Conservation (phyloP, 92 coral and sea anemone genomes). For the Porites rus region DNA sequence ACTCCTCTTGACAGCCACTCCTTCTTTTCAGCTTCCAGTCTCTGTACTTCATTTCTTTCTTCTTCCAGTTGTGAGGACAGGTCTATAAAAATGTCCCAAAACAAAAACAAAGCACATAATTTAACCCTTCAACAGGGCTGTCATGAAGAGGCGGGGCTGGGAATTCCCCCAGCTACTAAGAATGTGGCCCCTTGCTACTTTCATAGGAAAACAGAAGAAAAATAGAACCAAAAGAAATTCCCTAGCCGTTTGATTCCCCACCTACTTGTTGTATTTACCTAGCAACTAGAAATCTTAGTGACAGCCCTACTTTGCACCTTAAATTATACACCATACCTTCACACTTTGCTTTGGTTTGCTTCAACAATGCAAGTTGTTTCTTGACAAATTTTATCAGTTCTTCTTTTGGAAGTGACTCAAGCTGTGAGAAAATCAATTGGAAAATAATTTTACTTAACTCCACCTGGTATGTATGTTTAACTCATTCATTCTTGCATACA, state of each 20-base stretch:
- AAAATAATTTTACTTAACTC: not conserved
- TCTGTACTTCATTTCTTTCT: slow-evolving; percentile 80
- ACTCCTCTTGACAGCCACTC: slow-evolving; percentile 95
- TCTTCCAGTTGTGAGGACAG: slow-evolving; percentile 68
- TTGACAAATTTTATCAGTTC: slow-evolving; percentile 91
- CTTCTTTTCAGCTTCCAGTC: slow-evolving; percentile 86
- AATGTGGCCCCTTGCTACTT: no score
- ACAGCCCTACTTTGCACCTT: no score
- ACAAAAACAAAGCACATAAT: not conserved
- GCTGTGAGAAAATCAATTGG: slow-evolving; percentile 49
- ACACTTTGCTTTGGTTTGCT: slow-evolving; percentile 88
- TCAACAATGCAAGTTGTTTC: slow-evolving; percentile 81
- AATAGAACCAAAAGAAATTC: no score
- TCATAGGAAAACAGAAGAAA: no score
- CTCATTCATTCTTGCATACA: no score
- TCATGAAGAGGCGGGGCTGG: no score
- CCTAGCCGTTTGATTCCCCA: no score
- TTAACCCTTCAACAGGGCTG: no score
- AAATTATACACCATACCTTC: slow-evolving; percentile 70
- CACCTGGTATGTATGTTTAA: no score
- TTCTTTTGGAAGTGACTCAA: slow-evolving; percentile 91
- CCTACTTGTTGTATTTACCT: no score
- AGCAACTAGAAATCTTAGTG: no score
- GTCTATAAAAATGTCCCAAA: slow-evolving; percentile 35
- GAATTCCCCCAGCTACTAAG: no score